Evolutionary conservation across 2,888 invertebrate genomes (phyloP).

Genomic region (Amorpha juglandis): DNA sequence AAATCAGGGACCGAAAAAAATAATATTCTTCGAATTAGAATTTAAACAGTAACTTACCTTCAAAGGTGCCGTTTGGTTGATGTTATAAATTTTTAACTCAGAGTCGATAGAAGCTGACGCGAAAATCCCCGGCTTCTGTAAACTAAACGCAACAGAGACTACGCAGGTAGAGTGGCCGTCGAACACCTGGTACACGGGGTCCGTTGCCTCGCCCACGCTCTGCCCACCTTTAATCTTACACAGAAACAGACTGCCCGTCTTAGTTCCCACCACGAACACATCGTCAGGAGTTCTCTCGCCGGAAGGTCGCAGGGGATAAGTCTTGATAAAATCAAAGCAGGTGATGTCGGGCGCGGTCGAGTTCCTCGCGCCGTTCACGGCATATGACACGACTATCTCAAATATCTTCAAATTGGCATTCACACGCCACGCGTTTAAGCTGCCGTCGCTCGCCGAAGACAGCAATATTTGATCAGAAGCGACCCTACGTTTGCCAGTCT

Average conservation of each 20-base stretch:
- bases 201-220: constrained; percentile 40
- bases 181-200: constrained; percentile 62
- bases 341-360: constrained; percentile 56
- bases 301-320: constrained; percentile 55
- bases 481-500: constrained; percentile 61
- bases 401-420: constrained; percentile 61
- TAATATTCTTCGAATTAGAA: not conserved
- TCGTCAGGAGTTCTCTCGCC: constrained; percentile 60
- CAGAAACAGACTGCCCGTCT: constrained; percentile 57
- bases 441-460: constrained; percentile 60
- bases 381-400: constrained; percentile 60
- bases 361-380: constrained; percentile 59
- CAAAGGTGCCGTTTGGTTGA: constrained; percentile 60
- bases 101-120: constrained; percentile 70
- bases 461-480: constrained; percentile 65
- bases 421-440: constrained; percentile 69
- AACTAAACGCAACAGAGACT: constrained; percentile 62
- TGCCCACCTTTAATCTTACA: constrained; percentile 56
- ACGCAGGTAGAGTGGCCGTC: constrained; percentile 64
- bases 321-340: constrained; percentile 71
- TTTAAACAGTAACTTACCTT: constrained; percentile 52
- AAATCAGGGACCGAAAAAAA: no score
- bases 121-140: constrained; percentile 61
- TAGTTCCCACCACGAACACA: constrained; percentile 68
- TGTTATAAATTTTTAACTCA: constrained; percentile 66